Base-by-base conservation (phyloP, 2,113 vertebrate species). In the Natator depressus region DNA sequence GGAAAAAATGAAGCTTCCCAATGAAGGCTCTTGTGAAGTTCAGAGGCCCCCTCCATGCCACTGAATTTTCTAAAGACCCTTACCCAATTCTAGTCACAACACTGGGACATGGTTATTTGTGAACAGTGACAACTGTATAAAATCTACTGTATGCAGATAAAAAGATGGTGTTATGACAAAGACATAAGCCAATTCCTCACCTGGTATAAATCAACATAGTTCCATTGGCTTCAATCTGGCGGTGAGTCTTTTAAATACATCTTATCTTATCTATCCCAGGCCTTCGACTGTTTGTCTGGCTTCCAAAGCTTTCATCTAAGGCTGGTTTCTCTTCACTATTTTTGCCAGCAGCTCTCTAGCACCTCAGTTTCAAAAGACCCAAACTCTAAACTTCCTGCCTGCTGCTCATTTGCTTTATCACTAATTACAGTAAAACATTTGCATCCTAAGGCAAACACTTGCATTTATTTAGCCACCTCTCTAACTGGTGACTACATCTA, bases 111-210 rank as follows among this genome's bases (percentile, higher is more conserved):
- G 17, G n/a, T 72, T 72, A 38, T 65, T 51, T 87, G 10, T 59
- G 16, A 69, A 47, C 50, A 5, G 1, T 29, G 51, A 1, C 5
- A 4, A 13, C 62, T 85, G 29, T 4, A 14, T 10, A 29, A 54
- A 2, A 80, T 8, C 65, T 80, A 31, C 50, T 25, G 47, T 0
- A 0, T 51, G 10, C 2, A 84, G 85, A 82, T 1, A 1, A 1
- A 51, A 65, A 85, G 84, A 50, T 90, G 51, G 19, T 59, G 19
- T 69, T 2, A 1, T 55, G 82, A 53, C 3, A 29, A 69, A 82
- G 2, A 72, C 42, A 7, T 2, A 80, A 11, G 1, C 27, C 5
- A 76, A 6, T 29, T 89, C 24, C 72, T 84, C 2, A 2, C 12
- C 42, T 89, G 11, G 5, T 54, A 16, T 5, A 6, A 17, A 82